Percentiles rank a stretch among this genome's conserved stretches.
Evolutionary conservation across 2,113 vertebrate genomes (phyloP).

Genomic region (Scomber japonicus): DNA sequence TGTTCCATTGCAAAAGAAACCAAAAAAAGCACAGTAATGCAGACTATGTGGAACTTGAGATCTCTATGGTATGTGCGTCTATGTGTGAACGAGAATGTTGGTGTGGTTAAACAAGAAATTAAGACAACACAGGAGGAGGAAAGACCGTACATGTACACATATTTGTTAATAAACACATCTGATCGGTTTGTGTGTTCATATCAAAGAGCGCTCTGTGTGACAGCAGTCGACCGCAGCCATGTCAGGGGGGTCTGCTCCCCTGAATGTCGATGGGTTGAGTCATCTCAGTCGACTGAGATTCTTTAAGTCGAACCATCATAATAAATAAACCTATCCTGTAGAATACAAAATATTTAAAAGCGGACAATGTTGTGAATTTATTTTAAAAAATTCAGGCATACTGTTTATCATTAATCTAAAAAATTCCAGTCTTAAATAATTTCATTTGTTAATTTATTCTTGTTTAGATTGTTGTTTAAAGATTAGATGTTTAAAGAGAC

Average conservation of each 20-base stretch:
- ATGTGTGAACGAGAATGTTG: slow-evolving; percentile 2
- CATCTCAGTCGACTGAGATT: no score
- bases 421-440: no score
- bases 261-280: no score
- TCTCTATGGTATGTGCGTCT: slow-evolving; percentile 23
- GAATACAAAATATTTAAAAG: no score
- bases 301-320: no score
- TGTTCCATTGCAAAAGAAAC: slow-evolving; percentile 25
- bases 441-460: no score
- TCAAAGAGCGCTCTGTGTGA: slow-evolving; percentile 6
- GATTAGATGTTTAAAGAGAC: no score
- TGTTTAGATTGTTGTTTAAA: no score
- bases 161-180: slow-evolving; percentile 9
- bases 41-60: slow-evolving; percentile 47
- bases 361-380: no score
- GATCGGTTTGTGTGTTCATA: slow-evolving; percentile 22
- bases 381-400: no score
- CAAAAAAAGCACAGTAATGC: slow-evolving; percentile 1
- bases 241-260: neutral
- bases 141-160: neutral
- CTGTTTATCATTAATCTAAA: no score
- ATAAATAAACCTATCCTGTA: no score
- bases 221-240: neutral
- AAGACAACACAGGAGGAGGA: slow-evolving; percentile 10
- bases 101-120: slow-evolving; percentile 17